Base-by-base conservation (phyloP, 2,888 invertebrate species). In the Tachina grossa region DNA sequence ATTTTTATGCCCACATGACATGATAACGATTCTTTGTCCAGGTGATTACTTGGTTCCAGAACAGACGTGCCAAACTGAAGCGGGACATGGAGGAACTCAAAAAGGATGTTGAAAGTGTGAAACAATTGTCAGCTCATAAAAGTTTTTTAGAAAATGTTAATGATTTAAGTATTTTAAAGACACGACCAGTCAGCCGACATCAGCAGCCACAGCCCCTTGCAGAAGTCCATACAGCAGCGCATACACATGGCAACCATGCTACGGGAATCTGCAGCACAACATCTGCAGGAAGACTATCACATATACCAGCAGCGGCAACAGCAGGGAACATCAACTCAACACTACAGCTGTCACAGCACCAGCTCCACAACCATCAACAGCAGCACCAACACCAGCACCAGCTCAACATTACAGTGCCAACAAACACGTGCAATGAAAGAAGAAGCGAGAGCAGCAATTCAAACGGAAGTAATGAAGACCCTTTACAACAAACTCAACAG, bases 31-130 rank as follows among this genome's bases (percentile, higher is more conserved):
- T 65, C 10, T 59, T 68, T 76, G 61, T 66, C n/a, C 83, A 93
- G 93, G 98, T 99, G 91, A 99, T 99, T 93, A 99, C 98, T 86
- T 98, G 98, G 98, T 98, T 98, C 94, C 98, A 98, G 92, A 98
- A 98, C 93, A 94, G 98, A 89, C 94, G 98, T 89, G 98, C 98
- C 89, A 98, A 98, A 93, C 95, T 99, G 90, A 99, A 99, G 93
- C 94, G 99, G 76, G 99, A 99, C 93, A 97, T 98, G 96, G 98
- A 99, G 92, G 98, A 99, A 92, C 93, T 98, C 88, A 98, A 98
- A 92, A 98, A 98, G 93, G 99, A 99, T 93, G 98, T 98, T 22
- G 98, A 98, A 92, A 97, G 97, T 91, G 96, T 97, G 88, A 97
- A 98, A 93, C 95, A 97, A 80, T 94, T 97, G 87, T 96, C 96